Base-by-base conservation (phyloP, 2,888 invertebrate genomes). In the Tolmerus cingulatus region DNA sequence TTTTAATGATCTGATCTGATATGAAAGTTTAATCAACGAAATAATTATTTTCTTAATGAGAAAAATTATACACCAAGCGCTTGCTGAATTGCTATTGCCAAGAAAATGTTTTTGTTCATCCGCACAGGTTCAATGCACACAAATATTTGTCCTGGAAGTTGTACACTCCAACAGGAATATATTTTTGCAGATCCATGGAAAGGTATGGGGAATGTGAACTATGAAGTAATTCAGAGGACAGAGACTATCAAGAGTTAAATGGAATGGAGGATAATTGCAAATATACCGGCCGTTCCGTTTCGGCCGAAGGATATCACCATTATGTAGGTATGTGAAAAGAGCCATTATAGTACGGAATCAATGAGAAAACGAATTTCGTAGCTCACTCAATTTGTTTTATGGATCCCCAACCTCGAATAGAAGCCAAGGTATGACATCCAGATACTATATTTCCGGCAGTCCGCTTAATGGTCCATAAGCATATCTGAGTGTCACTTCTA, bases 331-430 rank as follows among this genome's bases (percentile, higher is more conserved):
- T 78, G 78, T 43, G 40, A 19, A 78, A 78, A 19, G 43, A 40
- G 43, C 43, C 78, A 78, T 78, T 78, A 40, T 78, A 43, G 8
- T 43, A 43, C 14, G 78, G 12, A 78, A 78, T 78, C 78, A 78
- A 78, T 78, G 78, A 34, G 40, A 37, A 78, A 78, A 78, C 19
- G 37, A 16, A 78, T 78, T 40, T 40, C 78, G 43, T 78, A 43
- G 8, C 43, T 40, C 78, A 43, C 43, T 78, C 78, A 78, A 78
- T 78, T 78, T 78, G 43, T n/a, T 78, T 78, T 78, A 78, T 78
- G 78, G 40, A 78, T 78, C 78, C 78, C 78, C 9, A 43, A 5
- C 40, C 40, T 23, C 78, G 23, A 78, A 78, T 78, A 40, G 23
- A 40, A 77, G 43, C 19, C 23, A 37, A n/a, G 37, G 78, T 78